Evolutionary conservation across 2,797 vertebrate genomes (phyloP).

Genomic region (Cirrhinus mrigala): DNA sequence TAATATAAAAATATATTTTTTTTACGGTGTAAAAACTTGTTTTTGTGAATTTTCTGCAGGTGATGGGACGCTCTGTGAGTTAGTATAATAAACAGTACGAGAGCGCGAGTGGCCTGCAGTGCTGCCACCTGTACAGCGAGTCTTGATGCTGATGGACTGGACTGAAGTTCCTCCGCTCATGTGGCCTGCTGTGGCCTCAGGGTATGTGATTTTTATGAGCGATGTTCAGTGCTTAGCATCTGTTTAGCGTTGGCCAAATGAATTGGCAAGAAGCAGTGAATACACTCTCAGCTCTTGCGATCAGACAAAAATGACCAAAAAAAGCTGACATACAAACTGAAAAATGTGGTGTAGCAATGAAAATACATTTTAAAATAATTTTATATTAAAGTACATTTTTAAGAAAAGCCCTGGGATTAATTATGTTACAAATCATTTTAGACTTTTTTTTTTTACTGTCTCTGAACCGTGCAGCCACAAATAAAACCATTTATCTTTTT

Average conservation of each 20-base stretch:
- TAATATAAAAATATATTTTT: background rate
- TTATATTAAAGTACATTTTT: background rate
- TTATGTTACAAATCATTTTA: background rate
- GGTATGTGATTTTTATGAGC: slow-evolving; percentile 46
- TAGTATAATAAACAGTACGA: slow-evolving; percentile 49
- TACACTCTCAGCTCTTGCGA: slow-evolving; percentile 16
- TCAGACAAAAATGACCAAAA: slow-evolving; percentile 17
- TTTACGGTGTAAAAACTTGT: slow-evolving; percentile 5
- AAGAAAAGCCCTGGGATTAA: background rate
- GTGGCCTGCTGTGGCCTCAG: slow-evolving; percentile 46
- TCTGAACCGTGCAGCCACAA: too few species aligned
- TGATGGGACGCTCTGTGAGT: slow-evolving; percentile 36
- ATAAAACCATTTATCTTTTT: slow-evolving; percentile 6
- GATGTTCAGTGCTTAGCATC: slow-evolving; percentile 56
- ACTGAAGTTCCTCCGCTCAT: slow-evolving; percentile 26
- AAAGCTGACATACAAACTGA: background rate
- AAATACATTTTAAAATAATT: background rate
- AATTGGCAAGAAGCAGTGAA: slow-evolving; percentile 13
- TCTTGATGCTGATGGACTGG: slow-evolving; percentile 39
- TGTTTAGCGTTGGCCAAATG: slow-evolving; percentile 41
- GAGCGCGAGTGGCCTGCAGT: slow-evolving; percentile 47
- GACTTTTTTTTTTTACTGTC: too few species aligned
- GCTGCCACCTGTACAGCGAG: slow-evolving; percentile 43
- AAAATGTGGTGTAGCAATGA: background rate
- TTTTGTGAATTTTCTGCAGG: slow-evolving; percentile 53